Base-by-base conservation (phyloP, 2,888 invertebrate species). In the Lasioglossum villosulum region DNA sequence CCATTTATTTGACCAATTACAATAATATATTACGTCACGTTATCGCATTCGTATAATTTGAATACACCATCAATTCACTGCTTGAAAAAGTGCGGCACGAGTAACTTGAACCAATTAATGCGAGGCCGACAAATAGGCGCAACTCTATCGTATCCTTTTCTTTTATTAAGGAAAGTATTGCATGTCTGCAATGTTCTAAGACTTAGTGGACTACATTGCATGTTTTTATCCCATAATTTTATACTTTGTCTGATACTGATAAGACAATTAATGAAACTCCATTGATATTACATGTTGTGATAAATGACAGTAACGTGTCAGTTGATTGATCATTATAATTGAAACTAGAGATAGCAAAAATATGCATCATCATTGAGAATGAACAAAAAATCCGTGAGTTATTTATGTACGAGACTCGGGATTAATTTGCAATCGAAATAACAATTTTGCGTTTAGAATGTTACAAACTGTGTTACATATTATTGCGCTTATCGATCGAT, bases 1-100 rank as follows among this genome's bases (percentile, higher is more conserved):
- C 16, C 34, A 68, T n/a, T 72, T 80, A 83, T 82, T 82, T 78
- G 75, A 34, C 78, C 86, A 88, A 88, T 88, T 82, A 75, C 70
- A 73, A 72, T 14, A 73, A 72, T 14, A 23, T 27, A 80, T 82
- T 88, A 78, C 88, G 86, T 88, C 86, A 88, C 34, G 71, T 56
- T 72, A 63, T 48, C n/a, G 66, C 27, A 10, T n/a, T 39, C 39
- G 74, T 42, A 72, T 14, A 45, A 68, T 82, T 68, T 39, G 59
- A 63, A 82, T 78, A 74, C 66, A 76, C 30, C 75, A n/a, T 48
- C 75, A 30, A 72, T 73, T 56, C 23, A n/a, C 52, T 14, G 76
- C 76, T 30, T 72, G 3, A 30, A 27, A 71, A 30, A 34, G 0
- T 30, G 19, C 16, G 34, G 19, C 16, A 34, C 19, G 30, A 19